Evolutionary conservation across 2,113 vertebrate species (phyloP), one percentile per base, ranked within the genome.

Genomic region (Varanus komodoensis): DNA sequence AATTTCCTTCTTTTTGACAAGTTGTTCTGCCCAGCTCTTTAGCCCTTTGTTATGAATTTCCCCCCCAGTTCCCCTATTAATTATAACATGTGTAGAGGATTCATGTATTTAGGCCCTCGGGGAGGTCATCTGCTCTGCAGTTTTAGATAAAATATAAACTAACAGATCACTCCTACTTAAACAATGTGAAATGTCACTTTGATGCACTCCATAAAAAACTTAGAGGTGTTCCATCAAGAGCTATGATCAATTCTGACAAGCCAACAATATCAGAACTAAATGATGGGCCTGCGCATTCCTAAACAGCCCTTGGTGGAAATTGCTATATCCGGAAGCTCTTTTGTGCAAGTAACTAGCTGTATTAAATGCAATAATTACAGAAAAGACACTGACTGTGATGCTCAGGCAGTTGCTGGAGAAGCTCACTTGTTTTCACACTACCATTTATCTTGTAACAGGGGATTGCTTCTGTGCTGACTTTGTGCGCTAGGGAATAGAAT

Each of bases 1-100:
- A 98, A 98, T 98, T 97, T 97, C 96, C 98, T 98, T 97, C 97
- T 98, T 97, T 97, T 97, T 98, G 97, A 98, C 98, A 97, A 98
- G 98, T 97, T 97, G 97, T 93, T 97, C 96, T 97, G 95, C 97
- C 97, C 95, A 97, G 96, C 96, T 95, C 95, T 97, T 97, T 11
- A 88, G 92, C 94, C 94, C 91, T 95, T 97, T 95, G 95, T 96
- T 97, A 97, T 96, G 96, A 97, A 97, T 97, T 97, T 97, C 96
- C 97, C 92, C 97, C 93, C 93, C 34, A 86, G 93, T 95, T 97
- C 95, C 92, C 91, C 96, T 97, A 98, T 98, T 98, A 98, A 98
- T 98, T 98, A 97, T 97, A 97, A 97, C 97, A 97, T 97, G 94
- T 73, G 94, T 93, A 97, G 95, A 97, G 96, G 96, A 97, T 97